Evolutionary conservation across 2,888 invertebrate species (phyloP).

Genomic region (Rhamphomyia laevipes): DNA sequence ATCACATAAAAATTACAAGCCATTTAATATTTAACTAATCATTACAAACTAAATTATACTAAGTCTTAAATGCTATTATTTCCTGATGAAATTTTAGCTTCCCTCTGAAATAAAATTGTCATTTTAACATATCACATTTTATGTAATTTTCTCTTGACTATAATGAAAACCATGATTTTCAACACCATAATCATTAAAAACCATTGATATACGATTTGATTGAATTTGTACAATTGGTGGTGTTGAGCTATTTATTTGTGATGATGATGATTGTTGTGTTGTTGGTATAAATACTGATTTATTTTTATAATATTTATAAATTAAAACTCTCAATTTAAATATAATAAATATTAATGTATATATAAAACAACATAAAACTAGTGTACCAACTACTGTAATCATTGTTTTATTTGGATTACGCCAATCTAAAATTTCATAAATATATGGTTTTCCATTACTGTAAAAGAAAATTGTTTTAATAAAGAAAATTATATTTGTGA

Average conservation of each 20-base stretch:
- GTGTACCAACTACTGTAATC: constrained; percentile 26
- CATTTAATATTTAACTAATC: too few relatives aligned
- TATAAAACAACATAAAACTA: constrained; percentile 27
- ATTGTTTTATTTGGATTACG: constrained; percentile 42
- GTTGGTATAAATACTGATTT: constrained; percentile 26
- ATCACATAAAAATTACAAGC: too few relatives aligned
- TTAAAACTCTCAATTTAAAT: constrained; percentile 29
- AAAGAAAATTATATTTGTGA: too few relatives aligned
- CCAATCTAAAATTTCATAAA: constrained; percentile 71
- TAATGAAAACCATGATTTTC: background rate
- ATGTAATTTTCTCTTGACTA: too few relatives aligned
- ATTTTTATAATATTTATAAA: constrained; percentile 24
- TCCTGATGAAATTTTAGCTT: too few relatives aligned
- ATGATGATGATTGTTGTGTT: constrained; percentile 10
- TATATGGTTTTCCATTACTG: constrained; percentile 48
- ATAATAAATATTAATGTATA: constrained; percentile 29
- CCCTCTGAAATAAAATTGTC: too few relatives aligned
- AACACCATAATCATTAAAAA: constrained; percentile 3
- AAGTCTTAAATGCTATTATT: too few relatives aligned
- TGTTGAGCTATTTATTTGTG: background rate
- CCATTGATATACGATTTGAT: background rate
- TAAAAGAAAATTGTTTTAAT: constrained; percentile 13
- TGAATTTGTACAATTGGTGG: constrained; percentile 1
- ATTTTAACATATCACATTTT: too few relatives aligned
- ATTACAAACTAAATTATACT: too few relatives aligned